phyloP scores from a whole-genome alignment of 2,113 vertebrate genomes.

The Thalassarche chlororhynchos region DNA sequence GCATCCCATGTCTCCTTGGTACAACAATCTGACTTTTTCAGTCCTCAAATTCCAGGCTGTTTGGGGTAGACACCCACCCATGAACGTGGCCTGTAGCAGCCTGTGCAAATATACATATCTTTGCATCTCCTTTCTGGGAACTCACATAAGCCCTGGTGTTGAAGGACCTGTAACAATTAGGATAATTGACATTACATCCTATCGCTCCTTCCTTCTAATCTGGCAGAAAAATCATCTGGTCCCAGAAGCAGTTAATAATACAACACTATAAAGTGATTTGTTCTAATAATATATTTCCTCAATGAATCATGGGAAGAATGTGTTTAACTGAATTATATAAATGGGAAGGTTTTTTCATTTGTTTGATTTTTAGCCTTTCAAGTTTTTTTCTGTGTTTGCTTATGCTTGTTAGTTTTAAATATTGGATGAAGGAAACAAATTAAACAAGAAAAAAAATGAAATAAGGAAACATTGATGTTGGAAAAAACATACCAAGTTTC shows the following conservation, averaged over 20 bases:
- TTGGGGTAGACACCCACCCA: background rate
- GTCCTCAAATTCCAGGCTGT: background rate
- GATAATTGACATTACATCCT: background rate
- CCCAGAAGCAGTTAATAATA: slow-evolving; percentile 39
- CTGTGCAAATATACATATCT: background rate
- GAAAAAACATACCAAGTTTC: background rate
- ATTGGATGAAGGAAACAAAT: background rate
- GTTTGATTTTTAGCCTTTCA: background rate
- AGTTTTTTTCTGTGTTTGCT: background rate
- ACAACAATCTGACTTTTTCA: background rate
- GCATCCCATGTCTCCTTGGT: background rate
- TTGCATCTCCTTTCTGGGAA: background rate
- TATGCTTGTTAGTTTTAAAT: background rate
- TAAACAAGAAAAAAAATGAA: background rate
- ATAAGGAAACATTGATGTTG: background rate
- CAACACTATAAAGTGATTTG: slow-evolving; percentile 1
- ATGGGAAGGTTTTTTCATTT: background rate
- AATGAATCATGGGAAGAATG: background rate
- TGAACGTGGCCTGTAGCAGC: background rate
- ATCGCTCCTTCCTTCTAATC: background rate
- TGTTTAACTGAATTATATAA: slow-evolving; percentile 22
- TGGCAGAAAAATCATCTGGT: background rate
- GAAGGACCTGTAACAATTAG: background rate
- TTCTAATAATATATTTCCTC: background rate
- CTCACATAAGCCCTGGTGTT: background rate